Evolutionary conservation across 1,140 invertebrate species (phyloP), one percentile per base, ranked within the genome.

Genomic region (Leptestheria dahalacensis): DNA sequence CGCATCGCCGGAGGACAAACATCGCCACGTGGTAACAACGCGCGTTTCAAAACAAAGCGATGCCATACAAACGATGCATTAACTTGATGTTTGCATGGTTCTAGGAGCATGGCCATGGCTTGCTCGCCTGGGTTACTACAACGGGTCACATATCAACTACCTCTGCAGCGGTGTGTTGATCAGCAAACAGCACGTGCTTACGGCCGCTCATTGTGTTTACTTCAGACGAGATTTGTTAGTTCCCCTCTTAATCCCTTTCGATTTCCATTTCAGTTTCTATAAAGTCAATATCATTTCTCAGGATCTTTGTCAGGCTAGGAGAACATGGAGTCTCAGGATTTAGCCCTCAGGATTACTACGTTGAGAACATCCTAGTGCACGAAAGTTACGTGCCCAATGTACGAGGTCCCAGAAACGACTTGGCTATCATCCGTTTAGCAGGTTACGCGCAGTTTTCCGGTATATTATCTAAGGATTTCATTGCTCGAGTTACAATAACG

Each of bases 131-230:
- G 29, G 48, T 1, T 55, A 55, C n/a, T 55, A 29, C 4, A 49
- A 60, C 21, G 48, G 29, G 6, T 51, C 3, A 1, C 20, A 26
- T 11, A 33, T 50, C 11, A 28, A 23, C 4, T 60, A 51, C 23
- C 15, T 75, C 50, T 85, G 83, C 68, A 81, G 79, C 21, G 83
- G 81, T 33, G 74, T 73, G 11, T 66, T 83, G 2, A 76, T 82
- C 50, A 78, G 72, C 60, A 72, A 74, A 48, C 71, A 77, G 20
- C 83, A 82, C 66, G 73, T 84, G 0, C 49, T 85, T 15, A 83
- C 83, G 0, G 83, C 83, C 3, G 82, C 81, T 1, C 83, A 60
- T 21, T 60, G 58, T 33, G 29, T 60, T 15, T 41, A 51, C 18
- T 26, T 28, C 25, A 24, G 49, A 15, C 48, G 58, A 1, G 26